Conservation (phyloP, 53 echinoderm and acorn worm genomes). For the Echinometra lucunter region DNA sequence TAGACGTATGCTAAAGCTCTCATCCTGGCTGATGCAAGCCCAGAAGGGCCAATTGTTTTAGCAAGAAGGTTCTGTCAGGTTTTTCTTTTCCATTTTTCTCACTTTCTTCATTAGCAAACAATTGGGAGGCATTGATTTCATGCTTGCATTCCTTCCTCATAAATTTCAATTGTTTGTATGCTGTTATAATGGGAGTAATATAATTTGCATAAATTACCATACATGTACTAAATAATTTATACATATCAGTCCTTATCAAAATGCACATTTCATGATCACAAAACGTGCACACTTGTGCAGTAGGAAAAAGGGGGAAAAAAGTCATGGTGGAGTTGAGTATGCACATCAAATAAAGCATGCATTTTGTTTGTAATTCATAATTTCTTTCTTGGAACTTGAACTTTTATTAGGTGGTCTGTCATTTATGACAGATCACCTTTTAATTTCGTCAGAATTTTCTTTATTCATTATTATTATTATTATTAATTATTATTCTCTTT, state of each 20-base stretch:
- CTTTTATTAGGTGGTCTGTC: too few relatives aligned
- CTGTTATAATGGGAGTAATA: background rate
- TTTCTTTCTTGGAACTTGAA: background rate
- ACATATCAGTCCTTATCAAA: too few relatives aligned
- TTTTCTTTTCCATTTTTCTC: background rate
- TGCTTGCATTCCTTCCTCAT: background rate
- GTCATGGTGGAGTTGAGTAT: background rate
- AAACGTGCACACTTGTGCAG: background rate
- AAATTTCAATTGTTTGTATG: background rate
- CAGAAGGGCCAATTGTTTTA: background rate
- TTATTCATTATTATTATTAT: too few relatives aligned
- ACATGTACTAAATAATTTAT: background rate
- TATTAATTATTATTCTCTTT: too few relatives aligned
- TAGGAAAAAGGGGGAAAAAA: background rate
- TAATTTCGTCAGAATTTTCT: too few relatives aligned
- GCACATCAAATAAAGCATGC: background rate
- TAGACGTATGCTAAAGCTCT: conserved; percentile 1
- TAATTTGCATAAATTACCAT: background rate
- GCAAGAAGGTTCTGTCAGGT: background rate
- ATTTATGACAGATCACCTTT: too few relatives aligned
- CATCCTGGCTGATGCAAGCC: background rate
- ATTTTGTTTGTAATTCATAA: background rate
- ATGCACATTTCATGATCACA: background rate
- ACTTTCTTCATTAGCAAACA: conserved; percentile 3
- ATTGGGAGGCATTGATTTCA: background rate